Base-by-base conservation (phyloP, 1,140 invertebrate genomes). In the Eufriesea mexicana region DNA sequence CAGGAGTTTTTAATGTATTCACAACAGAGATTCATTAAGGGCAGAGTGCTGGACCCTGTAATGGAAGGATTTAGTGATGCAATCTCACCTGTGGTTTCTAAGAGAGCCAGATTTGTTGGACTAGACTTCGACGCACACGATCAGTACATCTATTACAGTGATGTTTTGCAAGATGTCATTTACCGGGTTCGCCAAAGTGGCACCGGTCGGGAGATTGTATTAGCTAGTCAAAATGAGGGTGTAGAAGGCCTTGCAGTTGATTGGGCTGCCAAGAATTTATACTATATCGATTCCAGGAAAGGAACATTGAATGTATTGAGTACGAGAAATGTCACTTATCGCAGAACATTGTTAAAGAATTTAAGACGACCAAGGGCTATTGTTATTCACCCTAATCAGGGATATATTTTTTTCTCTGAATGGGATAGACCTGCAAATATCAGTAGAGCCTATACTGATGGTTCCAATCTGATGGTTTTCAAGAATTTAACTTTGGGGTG, bases 351-450 rank as follows among this genome's bases (percentile, higher is more conserved):
- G 8, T 92, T 99, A 16, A 98, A 97, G 91, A 98, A 99, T 90
- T 92, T 99, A 6, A 98, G 98, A 93, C 95, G 98, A 85, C 98
- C 99, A 0, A 95, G 99, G 86, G 98, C 98, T 16, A 98, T 99
- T 79, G 98, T 99, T 0, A 97, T 99, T 0, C 98, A 99, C 95
- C 98, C 99, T 0, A 98, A 99, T 88, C 97, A 97, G 91, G 99
- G 99, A 72, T 98, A 95, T 89, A 97, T 98, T 66, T 99, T 99
- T 94, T 99, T 98, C 94, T 99, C 98, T 0, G 98, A 99, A 93
- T 99, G 98, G 97, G 98, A 99, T 92, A 95, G 98, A 23, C 98
- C 98, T 0, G 98, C 98, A 0, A 99, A 99, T 90, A 99, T 99
- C 57, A 98, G 98, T 73, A 94, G 98, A 85, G 98, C 98, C 0